Conservation (phyloP, 2,888 invertebrate species). For the Xanthostigma xanthostigma region DNA sequence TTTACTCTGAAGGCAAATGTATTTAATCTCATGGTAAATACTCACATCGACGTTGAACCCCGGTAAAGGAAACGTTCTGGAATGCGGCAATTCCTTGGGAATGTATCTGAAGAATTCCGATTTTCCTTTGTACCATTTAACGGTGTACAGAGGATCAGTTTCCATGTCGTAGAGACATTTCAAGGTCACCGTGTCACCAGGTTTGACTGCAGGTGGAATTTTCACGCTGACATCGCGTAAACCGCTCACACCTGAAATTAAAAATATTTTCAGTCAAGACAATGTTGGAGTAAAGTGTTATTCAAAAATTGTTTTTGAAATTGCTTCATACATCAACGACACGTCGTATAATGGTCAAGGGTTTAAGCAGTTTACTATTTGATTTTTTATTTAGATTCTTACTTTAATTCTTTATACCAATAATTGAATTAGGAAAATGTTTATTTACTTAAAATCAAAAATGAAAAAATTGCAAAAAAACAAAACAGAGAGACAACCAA, state of each 20-base stretch:
- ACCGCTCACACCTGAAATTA: slow-evolving; percentile 36
- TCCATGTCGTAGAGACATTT: slow-evolving; percentile 63
- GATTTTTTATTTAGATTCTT: no score
- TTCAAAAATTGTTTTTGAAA: no score
- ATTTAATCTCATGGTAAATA: slow-evolving; percentile 18
- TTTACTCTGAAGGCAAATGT: neutral
- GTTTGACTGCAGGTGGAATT: slow-evolving; percentile 54
- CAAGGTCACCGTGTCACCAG: slow-evolving; percentile 57
- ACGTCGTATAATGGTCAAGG: no score
- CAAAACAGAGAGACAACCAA: no score
- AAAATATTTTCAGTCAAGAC: no score
- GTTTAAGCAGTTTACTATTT: no score
- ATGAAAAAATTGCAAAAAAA: no score
- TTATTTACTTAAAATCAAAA: no score
- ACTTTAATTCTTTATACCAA: no score
- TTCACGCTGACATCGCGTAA: slow-evolving; percentile 54
- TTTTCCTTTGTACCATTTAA: slow-evolving; percentile 67
- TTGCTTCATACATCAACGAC: no score
- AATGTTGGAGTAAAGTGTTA: no score
- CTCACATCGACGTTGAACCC: slow-evolving; percentile 60
- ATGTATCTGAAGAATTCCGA: slow-evolving; percentile 68
- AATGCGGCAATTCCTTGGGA: slow-evolving; percentile 63
- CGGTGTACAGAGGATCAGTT: slow-evolving; percentile 57
- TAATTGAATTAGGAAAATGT: no score
- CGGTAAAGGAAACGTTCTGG: slow-evolving; percentile 53